Base-by-base conservation (phyloP, 2,888 invertebrate genomes). In the Hyposoter didymator region DNA sequence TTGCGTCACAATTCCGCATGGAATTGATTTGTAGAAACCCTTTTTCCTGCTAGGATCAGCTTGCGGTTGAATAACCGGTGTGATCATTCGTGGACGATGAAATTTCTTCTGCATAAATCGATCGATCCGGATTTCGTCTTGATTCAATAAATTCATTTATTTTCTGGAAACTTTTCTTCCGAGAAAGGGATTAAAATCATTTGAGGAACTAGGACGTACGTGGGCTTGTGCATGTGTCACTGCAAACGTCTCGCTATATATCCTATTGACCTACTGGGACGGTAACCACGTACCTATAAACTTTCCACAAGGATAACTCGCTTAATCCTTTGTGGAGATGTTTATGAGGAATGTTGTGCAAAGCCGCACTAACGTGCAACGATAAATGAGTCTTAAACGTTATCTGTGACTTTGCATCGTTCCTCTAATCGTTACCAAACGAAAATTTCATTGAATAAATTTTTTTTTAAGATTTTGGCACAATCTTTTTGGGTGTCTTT, bases 1-100 rank as follows among this genome's bases (percentile, higher is more conserved):
- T 78, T 84, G 74, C 81, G 78, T 84, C 78, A 84, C 81, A 74
- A 73, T 69, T 78, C 49, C 67, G 47, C 55, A 55, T 32, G 66
- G 35, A 59, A 81, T 81, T 67, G 78, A 78, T 81, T 78, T n/a
- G 28, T 19, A 47, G n/a, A 49, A 45, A 49, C 22, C 35, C 28
- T 59, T 43, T 35, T 64, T 22, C 47, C 10, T 2, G 4, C 7
- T 47, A 35, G 22, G 35, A 73, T 74, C 28, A 55, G 45, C 67
- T 64, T 19, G 4, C 39, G 55, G 59, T 59, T 69, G 69, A 69
- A 69, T 47, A 69, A 69, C 47, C 69, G 28, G 32, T 5, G 3
- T 17, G 22, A n/a, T 28, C 17, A 45, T 47, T 32, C 47, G n/a
- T n/a, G 17, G 10, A 59, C 28, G 4, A 55, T 55, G 12, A 22